A percentile compares a stretch with the other conserved stretches of the same genome.
Conservation (phyloP, 1,140 invertebrate species). For the Drosophila bifasciata region DNA sequence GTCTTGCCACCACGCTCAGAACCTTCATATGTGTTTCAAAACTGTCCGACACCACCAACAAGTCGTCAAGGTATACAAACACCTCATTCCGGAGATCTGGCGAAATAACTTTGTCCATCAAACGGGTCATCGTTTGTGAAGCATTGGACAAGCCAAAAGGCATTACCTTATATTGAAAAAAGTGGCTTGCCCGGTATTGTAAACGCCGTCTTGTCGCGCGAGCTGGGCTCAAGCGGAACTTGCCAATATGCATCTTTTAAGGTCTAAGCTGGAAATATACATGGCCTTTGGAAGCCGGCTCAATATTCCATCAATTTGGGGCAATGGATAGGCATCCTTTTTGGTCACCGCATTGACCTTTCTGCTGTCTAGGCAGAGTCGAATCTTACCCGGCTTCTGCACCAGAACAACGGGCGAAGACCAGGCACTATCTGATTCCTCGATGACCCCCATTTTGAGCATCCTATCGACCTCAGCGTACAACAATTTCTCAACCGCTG, state of each 20-base stretch:
- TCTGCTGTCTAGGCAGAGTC: slow-evolving; percentile 8
- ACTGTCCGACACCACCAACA: slow-evolving; percentile 1
- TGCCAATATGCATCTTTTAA: slow-evolving; percentile 1
- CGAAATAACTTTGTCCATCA: slow-evolving; percentile 10
- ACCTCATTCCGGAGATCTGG: not conserved
- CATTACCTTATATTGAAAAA: slow-evolving; percentile 3
- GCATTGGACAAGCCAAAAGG: slow-evolving; percentile 4
- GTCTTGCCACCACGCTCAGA: not conserved
- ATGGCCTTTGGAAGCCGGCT: not conserved
- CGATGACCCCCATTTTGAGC: slow-evolving; percentile 51
- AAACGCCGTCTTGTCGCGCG: not conserved
- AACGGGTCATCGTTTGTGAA: not conserved
- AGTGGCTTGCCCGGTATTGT: not conserved
- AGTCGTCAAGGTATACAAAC: slow-evolving; percentile 1
- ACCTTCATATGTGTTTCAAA: slow-evolving; percentile 2
- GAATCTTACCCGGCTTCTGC: slow-evolving; percentile 26
- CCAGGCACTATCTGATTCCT: slow-evolving; percentile 58
- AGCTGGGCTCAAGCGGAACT: not conserved
- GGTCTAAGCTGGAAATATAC: not conserved
- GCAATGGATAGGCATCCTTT: slow-evolving; percentile 12
- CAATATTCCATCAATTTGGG: slow-evolving; percentile 3
- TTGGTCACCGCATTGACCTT: slow-evolving; percentile 16
- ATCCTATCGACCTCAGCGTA: slow-evolving; percentile 49
- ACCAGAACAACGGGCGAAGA: slow-evolving; percentile 9
- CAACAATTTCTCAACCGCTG: slow-evolving; percentile 46